Evolutionary conservation across 1,140 invertebrate species (phyloP).

Genomic region (Plodia interpunctella): DNA sequence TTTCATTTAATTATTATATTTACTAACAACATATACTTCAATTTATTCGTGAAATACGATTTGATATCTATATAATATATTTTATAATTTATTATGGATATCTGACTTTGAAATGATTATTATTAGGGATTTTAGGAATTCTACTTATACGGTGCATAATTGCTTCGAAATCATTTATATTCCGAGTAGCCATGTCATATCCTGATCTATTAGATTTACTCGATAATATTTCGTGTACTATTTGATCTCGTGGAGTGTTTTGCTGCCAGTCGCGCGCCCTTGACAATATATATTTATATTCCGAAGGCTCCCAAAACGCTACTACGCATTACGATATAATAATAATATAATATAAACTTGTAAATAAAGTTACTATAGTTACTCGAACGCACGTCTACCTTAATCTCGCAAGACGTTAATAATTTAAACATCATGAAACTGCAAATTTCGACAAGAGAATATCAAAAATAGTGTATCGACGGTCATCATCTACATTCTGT

Average conservation of each 20-base stretch:
- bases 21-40: not conserved
- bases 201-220: too few species aligned
- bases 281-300: constrained; percentile 46
- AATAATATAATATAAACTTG: constrained; percentile 67
- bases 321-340: constrained; percentile 65
- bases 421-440: constrained; percentile 61
- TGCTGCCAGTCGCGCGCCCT: constrained; percentile 46
- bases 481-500: constrained; percentile 62
- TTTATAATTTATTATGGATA: constrained; percentile 6
- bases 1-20: constrained; percentile 17
- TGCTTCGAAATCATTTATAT: too few species aligned
- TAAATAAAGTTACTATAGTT: constrained; percentile 75
- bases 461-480: constrained; percentile 75
- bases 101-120: constrained; percentile 38
- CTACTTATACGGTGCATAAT: too few species aligned
- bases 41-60: constrained; percentile 1
- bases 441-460: constrained; percentile 76
- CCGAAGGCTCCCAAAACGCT: constrained; percentile 62
- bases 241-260: constrained; percentile 6
- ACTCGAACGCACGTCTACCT: constrained; percentile 56
- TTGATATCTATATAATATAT: not conserved
- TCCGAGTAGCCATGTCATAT: too few species aligned
- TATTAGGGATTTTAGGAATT: too few species aligned
- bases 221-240: too few species aligned
- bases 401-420: constrained; percentile 45